A percentile compares a stretch with the other conserved stretches of the same genome.
phyloP scores from a whole-genome alignment of 2,797 vertebrate species.

The Enoplosus armatus region DNA sequence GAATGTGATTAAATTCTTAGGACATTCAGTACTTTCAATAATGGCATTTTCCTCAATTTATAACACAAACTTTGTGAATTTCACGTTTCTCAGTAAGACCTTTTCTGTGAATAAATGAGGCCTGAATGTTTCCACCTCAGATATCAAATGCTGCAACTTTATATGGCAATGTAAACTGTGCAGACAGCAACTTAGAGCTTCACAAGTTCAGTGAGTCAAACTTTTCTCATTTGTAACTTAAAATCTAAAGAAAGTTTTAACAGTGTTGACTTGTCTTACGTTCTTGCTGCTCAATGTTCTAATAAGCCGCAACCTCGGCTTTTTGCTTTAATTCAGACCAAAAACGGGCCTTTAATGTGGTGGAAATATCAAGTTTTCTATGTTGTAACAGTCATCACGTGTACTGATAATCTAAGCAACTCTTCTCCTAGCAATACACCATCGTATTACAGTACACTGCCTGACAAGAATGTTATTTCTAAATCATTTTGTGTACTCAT shows the following conservation, averaged over 20 bases:
- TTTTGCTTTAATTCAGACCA: slow-evolving; percentile 35
- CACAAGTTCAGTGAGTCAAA: neutral
- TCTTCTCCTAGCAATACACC: neutral
- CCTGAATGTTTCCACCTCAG: slow-evolving; percentile 20
- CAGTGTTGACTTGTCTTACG: neutral
- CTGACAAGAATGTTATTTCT: slow-evolving; percentile 19
- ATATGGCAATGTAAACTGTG: neutral
- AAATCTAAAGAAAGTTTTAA: neutral
- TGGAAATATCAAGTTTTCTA: slow-evolving; percentile 17
- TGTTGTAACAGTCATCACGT: neutral
- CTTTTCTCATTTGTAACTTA: no score
- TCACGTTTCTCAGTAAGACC: neutral
- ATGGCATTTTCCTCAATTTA: neutral
- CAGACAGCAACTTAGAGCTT: slow-evolving; percentile 2
- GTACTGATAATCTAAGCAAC: neutral
- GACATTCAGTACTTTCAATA: neutral
- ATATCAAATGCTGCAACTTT: slow-evolving; percentile 43
- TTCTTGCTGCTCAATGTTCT: neutral
- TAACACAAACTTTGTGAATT: neutral
- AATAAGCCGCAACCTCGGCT: slow-evolving; percentile 17
- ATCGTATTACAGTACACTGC: neutral
- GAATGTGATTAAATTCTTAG: neutral
- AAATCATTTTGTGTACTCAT: slow-evolving; percentile 13
- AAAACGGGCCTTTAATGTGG: slow-evolving; percentile 22
- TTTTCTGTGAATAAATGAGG: slow-evolving; percentile 27